Evolutionary conservation across 1,140 invertebrate genomes (phyloP).

Genomic region (Trichogramma pretiosum): DNA sequence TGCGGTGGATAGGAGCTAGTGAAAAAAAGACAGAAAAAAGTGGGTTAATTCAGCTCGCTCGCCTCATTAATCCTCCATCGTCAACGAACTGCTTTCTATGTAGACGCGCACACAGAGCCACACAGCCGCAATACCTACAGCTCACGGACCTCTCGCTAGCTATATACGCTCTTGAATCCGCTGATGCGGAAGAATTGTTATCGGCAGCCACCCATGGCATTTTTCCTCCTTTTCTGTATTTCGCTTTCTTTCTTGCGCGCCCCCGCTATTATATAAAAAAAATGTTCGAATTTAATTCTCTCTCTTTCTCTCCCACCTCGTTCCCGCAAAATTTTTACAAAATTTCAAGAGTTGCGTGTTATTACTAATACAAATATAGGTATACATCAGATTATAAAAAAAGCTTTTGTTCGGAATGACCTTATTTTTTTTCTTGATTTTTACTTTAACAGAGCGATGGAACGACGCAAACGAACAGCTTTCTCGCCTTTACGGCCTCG

Average conservation of each 20-base stretch:
- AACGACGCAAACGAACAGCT: constrained; percentile 68
- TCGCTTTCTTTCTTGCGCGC: neutral
- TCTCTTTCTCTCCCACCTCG: neutral
- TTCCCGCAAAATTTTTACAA: too few species aligned
- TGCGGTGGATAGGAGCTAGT: too few species aligned
- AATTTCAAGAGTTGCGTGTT: constrained; percentile 4
- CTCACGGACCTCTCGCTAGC: too few species aligned
- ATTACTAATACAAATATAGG: neutral
- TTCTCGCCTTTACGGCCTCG: constrained; percentile 66
- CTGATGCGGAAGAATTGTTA: constrained; percentile 17
- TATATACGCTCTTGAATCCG: constrained; percentile 1
- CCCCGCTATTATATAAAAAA: neutral
- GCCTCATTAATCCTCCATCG: constrained; percentile 14
- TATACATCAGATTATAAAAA: too few species aligned
- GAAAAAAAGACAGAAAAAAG: constrained; percentile 4
- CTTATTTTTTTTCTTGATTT: constrained; percentile 14
- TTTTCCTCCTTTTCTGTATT: neutral
- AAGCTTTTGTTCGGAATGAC: constrained; percentile 14
- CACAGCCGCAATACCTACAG: too few species aligned
- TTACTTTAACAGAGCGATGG: constrained; percentile 59
- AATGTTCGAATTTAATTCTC: neutral
- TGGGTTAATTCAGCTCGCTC: constrained; percentile 12
- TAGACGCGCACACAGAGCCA: too few species aligned
- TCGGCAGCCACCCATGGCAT: neutral
- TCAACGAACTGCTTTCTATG: constrained; percentile 13